Conservation (phyloP, 1,140 invertebrate genomes). For the Oedothorax gibbosus region DNA sequence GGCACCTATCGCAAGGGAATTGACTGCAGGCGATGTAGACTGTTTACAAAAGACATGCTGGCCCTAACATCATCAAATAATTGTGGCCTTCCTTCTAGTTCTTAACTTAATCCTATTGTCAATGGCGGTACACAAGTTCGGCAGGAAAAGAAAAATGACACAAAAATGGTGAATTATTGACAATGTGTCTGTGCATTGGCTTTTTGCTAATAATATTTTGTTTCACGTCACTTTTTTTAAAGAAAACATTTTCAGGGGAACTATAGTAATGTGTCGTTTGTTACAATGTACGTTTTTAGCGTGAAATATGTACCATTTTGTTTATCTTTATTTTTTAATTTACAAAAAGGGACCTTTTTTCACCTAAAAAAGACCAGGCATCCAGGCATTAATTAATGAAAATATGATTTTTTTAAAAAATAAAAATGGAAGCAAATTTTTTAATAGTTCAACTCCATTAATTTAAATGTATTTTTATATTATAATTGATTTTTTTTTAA, state of each 20-base stretch:
- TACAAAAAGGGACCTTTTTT: too few species aligned
- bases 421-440: too few species aligned
- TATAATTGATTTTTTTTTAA: too few species aligned
- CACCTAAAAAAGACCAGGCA: too few species aligned
- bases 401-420: too few species aligned
- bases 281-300: too few species aligned
- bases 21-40: slow-evolving; percentile 40
- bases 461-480: too few species aligned
- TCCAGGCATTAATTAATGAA: too few species aligned
- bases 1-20: slow-evolving; percentile 46
- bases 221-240: slow-evolving; percentile 6
- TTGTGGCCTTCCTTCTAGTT: slow-evolving; percentile 29
- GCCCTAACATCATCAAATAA: slow-evolving; percentile 56
- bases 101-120: slow-evolving; percentile 54
- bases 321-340: too few species aligned
- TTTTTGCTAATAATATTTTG: slow-evolving; percentile 39
- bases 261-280: too few species aligned
- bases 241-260: neutral
- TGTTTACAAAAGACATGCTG: slow-evolving; percentile 53
- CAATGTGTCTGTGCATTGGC: slow-evolving; percentile 30
- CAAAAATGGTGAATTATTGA: slow-evolving; percentile 46
- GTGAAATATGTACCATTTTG: too few species aligned
- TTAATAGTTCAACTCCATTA: too few species aligned
- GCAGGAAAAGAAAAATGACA: slow-evolving; percentile 7
- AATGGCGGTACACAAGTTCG: slow-evolving; percentile 9